Evolutionary conservation across 1,140 invertebrate genomes (phyloP).

Genomic region (Philotrypesis tridentata): DNA sequence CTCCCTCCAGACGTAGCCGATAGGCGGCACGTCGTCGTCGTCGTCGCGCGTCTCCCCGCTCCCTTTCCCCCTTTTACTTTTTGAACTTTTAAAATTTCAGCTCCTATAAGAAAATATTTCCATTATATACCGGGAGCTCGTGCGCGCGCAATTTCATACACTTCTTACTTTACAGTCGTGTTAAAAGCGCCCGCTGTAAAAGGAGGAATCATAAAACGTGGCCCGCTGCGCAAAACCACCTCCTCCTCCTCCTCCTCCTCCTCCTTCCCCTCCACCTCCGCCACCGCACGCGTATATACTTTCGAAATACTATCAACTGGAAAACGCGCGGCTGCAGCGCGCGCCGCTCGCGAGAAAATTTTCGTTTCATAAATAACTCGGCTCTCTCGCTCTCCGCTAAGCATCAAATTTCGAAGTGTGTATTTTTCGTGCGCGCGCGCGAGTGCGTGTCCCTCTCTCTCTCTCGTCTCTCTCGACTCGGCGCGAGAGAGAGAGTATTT

Average conservation of each 20-base stretch:
- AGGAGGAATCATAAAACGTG: slow-evolving; percentile 16
- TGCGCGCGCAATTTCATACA: slow-evolving; percentile 5
- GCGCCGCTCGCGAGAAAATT: slow-evolving; percentile 13
- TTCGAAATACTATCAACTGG: slow-evolving; percentile 17
- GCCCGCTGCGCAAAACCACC: not conserved
- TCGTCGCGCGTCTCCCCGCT: too few relatives aligned
- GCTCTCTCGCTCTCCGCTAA: too few relatives aligned
- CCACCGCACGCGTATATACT: not conserved
- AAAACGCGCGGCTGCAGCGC: not conserved
- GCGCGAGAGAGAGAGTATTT: slow-evolving; percentile 10
- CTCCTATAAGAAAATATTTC: not conserved
- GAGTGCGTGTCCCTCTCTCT: not conserved
- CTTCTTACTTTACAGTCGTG: slow-evolving; percentile 19
- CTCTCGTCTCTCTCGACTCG: not conserved
- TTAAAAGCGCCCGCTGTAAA: slow-evolving; percentile 23
- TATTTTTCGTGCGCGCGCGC: too few relatives aligned
- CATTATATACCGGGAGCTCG: not conserved
- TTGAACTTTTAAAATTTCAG: not conserved
- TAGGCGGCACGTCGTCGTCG: too few relatives aligned
- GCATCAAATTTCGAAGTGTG: slow-evolving; percentile 41
- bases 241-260: not conserved
- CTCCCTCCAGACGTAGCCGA: too few relatives aligned
- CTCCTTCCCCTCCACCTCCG: not conserved
- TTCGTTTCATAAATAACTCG: slow-evolving; percentile 44
- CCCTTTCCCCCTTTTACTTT: not conserved